These are phyloP conservation scores for Allolobophora icterica DNA, from an alignment of 2,888 invertebrate genomes.

Conservation along the genomic window DNA sequence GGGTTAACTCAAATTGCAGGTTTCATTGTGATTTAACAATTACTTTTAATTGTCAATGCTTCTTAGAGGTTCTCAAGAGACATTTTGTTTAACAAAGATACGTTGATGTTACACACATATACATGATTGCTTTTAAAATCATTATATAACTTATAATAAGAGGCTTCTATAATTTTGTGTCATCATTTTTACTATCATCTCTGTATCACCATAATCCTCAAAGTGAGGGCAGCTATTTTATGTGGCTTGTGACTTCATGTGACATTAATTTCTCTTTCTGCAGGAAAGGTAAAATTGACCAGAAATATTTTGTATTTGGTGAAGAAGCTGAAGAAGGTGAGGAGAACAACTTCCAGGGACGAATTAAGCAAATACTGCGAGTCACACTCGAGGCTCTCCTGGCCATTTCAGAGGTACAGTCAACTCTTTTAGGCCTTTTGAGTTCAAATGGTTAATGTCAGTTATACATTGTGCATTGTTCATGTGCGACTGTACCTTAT, in stretches of 20 bases:
- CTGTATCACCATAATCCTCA: not conserved
- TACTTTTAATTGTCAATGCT: not conserved
- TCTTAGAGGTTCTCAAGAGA: not conserved
- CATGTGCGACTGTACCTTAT: not conserved
- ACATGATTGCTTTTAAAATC: not conserved
- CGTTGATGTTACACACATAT: not conserved
- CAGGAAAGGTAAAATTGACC: constrained; percentile 56
- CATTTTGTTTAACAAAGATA: not conserved
- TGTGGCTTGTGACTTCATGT: not conserved
- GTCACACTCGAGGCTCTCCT: constrained; percentile 61
- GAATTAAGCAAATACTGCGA: constrained; percentile 54
- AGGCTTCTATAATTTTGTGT: not conserved
- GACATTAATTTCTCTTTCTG: not conserved
- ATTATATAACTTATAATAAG: not conserved
- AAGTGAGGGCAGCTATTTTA: not conserved
- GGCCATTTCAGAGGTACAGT: constrained; percentile 59
- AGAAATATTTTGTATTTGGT: constrained; percentile 58
- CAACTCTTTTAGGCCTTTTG: not conserved
- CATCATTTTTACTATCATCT: not conserved
- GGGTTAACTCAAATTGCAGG: not conserved
- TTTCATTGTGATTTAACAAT: not conserved
- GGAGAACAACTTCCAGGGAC: constrained; percentile 56
- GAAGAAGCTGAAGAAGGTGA: constrained; percentile 55
- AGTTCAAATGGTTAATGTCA: too few relatives aligned
- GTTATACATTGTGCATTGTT: too few relatives aligned